A percentile compares a stretch with the other conserved stretches of the same genome.
Conservation (phyloP, 2,888 invertebrate genomes). For the Cephus runcator region DNA sequence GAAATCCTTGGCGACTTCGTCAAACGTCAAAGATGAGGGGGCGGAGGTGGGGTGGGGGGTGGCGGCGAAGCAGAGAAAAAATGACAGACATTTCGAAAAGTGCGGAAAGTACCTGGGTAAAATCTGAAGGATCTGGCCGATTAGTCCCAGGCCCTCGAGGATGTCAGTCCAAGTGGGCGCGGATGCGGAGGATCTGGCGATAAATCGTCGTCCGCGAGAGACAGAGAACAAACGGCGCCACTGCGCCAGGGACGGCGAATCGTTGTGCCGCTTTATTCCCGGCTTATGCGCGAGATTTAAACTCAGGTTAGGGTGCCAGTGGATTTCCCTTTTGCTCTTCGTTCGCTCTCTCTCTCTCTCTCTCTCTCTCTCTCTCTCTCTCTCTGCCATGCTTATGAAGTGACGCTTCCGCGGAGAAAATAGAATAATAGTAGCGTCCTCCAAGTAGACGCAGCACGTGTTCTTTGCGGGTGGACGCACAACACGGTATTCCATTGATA, state of each 20-base stretch:
- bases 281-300: background rate
- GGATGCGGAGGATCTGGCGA: background rate
- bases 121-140: background rate
- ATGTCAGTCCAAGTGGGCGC: background rate
- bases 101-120: background rate
- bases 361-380: no score
- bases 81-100: background rate
- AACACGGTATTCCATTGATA: slow-evolving; percentile 49
- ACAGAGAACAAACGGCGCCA: background rate
- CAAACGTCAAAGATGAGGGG: background rate
- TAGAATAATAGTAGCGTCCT: slow-evolving; percentile 27
- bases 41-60: background rate
- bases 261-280: background rate
- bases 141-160: background rate
- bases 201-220: background rate
- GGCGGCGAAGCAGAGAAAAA: background rate
- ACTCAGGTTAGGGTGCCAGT: background rate
- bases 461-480: slow-evolving; percentile 29
- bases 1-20: background rate
- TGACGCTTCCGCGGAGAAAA: slow-evolving; percentile 16
- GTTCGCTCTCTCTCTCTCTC: background rate
- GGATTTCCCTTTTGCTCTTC: background rate
- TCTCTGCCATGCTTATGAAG: background rate
- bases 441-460: slow-evolving; percentile 21
- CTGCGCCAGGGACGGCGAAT: background rate